A percentile compares a stretch with the other conserved stretches of the same genome.
Conservation (phyloP, 2,113 vertebrate genomes). For the Neotoma lepida region DNA sequence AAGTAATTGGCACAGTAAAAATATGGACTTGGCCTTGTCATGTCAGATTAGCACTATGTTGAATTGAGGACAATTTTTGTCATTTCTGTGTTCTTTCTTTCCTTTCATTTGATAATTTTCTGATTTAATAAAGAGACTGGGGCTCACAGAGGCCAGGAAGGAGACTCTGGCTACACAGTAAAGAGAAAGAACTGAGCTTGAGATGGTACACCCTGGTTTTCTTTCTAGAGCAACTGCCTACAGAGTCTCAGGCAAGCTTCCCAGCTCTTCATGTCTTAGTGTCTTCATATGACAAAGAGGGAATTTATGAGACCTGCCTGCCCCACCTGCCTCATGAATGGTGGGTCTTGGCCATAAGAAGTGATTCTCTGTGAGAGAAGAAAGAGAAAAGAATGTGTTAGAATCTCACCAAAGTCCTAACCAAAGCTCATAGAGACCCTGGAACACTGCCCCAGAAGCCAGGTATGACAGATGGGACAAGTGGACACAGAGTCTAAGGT, state of each 20-base stretch:
- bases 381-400: background rate
- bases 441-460: background rate
- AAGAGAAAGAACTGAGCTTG: background rate
- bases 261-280: background rate
- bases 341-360: background rate
- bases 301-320: background rate
- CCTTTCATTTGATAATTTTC: slow-evolving; percentile 36
- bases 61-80: slow-evolving; percentile 74
- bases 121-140: slow-evolving; percentile 27
- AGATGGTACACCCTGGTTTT: background rate
- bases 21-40: slow-evolving; percentile 84
- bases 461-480: background rate
- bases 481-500: background rate
- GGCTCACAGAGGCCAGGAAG: background rate
- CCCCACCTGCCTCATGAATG: background rate
- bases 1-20: slow-evolving; percentile 85
- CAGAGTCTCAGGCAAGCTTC: background rate
- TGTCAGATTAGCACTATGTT: slow-evolving; percentile 78
- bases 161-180: background rate
- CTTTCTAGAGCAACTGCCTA: background rate
- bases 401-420: background rate
- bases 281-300: background rate
- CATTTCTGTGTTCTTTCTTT: slow-evolving; percentile 65
- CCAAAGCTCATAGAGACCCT: background rate
- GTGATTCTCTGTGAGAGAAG: background rate